Percentiles rank a stretch among this genome's conserved stretches.
Evolutionary conservation across 2,797 vertebrate species (phyloP).

Genomic region (Tarsius wallacei): DNA sequence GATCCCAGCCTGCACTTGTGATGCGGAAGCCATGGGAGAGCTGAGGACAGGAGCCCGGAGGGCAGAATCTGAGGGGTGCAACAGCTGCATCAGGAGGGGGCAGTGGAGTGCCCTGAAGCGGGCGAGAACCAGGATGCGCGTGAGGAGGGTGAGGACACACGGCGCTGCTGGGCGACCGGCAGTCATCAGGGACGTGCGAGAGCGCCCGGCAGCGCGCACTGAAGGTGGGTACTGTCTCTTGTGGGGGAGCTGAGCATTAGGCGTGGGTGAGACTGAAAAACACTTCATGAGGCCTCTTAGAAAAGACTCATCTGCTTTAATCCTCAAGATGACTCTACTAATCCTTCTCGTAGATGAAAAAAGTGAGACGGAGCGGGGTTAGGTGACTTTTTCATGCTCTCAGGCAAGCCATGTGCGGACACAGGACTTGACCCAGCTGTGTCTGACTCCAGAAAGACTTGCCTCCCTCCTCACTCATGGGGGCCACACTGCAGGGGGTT

Average conservation of each 20-base stretch:
- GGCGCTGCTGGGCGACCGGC: background rate
- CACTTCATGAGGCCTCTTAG: background rate
- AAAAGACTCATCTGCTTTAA: background rate
- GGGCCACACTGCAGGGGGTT: background rate
- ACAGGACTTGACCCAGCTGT: background rate
- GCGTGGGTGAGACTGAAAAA: slow-evolving; percentile 7
- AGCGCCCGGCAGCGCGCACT: background rate
- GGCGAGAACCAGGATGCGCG: background rate
- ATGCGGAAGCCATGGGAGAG: background rate
- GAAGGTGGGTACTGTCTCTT: background rate
- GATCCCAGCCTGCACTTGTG: background rate
- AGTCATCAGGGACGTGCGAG: background rate
- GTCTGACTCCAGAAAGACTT: background rate
- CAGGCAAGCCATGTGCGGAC: background rate
- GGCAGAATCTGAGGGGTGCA: background rate
- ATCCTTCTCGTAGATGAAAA: background rate
- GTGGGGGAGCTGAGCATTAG: slow-evolving; percentile 8
- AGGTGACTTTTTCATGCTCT: background rate
- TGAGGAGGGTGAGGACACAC: background rate
- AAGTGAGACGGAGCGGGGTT: background rate
- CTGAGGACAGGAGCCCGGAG: background rate
- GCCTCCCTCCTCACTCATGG: background rate
- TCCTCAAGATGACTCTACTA: background rate
- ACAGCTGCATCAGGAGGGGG: background rate
- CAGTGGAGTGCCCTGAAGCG: background rate